Evolutionary conservation across 2,113 vertebrate species (phyloP), one percentile per base, ranked within the genome.

Genomic region (Chunga burmeisteri): DNA sequence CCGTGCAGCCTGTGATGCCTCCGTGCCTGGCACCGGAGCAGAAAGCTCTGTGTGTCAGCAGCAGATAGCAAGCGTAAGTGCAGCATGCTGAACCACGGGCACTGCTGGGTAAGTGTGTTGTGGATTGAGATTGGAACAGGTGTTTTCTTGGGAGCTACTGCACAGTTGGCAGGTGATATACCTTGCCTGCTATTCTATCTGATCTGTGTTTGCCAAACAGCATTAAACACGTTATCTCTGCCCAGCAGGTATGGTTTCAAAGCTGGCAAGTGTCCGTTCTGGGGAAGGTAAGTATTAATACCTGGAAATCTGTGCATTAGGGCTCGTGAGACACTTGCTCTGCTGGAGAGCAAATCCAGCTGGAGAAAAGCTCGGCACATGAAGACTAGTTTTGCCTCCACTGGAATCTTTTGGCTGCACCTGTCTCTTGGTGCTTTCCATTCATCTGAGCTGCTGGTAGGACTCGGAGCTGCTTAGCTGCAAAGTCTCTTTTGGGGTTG

Each of bases 141-240:
- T 4, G 67, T 77, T 86, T 84, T 55, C 83, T 85, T 63, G 88
- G 85, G 93, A 93, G 72, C 86, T 27, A 3, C 53, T 11, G 88
- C 93, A 6, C 30, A 8, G 59, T 17, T 90, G 88, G 93, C 93
- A 73, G 91, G 93, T 84, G 89, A 52, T 16, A 6, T 4, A 63
- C 49, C 66, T 58, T 16, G 30, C 50, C 68, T 90, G 86, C 74
- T 59, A 3, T 8, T 29, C 70, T 7, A 19, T 47, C 93, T 87
- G 81, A 42, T 62, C 53, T 4, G 84, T 80, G 89, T 34, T 75
- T 90, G 93, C 86, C 86, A 84, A 5, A 36, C 49, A 56, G 91
- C 74, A 3, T 42, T 30, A 42, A 75, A 32, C 66, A 53, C 1
- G 3, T 95, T 97, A 96, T 96, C 96, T 94, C 81, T 91, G 89